These are phyloP conservation scores for Spodoptera picta DNA, from an alignment of 2,888 invertebrate genomes.

Conservation along the genomic window DNA sequence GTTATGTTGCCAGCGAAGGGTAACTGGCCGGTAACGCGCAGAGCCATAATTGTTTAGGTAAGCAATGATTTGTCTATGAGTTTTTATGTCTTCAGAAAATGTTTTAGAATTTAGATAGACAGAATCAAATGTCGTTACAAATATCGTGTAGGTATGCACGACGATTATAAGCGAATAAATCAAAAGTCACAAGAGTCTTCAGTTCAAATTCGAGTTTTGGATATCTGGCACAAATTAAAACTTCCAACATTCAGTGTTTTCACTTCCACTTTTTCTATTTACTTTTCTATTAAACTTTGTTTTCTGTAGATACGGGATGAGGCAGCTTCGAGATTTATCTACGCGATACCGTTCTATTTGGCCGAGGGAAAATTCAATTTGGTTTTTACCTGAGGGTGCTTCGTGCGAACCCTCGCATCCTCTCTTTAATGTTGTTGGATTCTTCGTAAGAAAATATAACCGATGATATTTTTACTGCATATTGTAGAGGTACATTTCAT, in stretches of 20 bases:
- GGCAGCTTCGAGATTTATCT: slow-evolving; percentile 84
- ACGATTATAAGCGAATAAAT: slow-evolving; percentile 54
- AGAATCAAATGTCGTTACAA: slow-evolving; percentile 33
- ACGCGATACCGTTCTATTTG: slow-evolving; percentile 85
- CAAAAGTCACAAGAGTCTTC: slow-evolving; percentile 56
- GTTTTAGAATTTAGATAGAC: too few relatives aligned
- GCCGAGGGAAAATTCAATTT: slow-evolving; percentile 86
- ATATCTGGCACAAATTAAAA: slow-evolving; percentile 77
- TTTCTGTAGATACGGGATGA: slow-evolving; percentile 81
- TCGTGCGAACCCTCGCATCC: slow-evolving; percentile 77
- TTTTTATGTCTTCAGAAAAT: slow-evolving; percentile 1
- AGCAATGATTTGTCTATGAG: too few relatives aligned
- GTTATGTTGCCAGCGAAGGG: too few relatives aligned
- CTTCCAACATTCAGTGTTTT: slow-evolving; percentile 80
- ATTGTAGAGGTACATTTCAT: slow-evolving; percentile 60
- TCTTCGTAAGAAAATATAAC: slow-evolving; percentile 72
- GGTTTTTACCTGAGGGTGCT: slow-evolving; percentile 85
- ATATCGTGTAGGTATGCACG: slow-evolving; percentile 31
- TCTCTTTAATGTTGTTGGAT: slow-evolving; percentile 78
- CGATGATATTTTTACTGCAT: slow-evolving; percentile 73
- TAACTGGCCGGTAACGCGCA: too few relatives aligned
- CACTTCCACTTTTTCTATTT: slow-evolving; percentile 82
- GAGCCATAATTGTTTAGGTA: too few relatives aligned
- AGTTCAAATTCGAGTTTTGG: slow-evolving; percentile 58
- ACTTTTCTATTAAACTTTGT: slow-evolving; percentile 87